A percentile compares a stretch with the other conserved stretches of the same genome.
phyloP scores from a whole-genome alignment of 2,888 invertebrate species.

The Dyspetes luteomarginatus region DNA sequence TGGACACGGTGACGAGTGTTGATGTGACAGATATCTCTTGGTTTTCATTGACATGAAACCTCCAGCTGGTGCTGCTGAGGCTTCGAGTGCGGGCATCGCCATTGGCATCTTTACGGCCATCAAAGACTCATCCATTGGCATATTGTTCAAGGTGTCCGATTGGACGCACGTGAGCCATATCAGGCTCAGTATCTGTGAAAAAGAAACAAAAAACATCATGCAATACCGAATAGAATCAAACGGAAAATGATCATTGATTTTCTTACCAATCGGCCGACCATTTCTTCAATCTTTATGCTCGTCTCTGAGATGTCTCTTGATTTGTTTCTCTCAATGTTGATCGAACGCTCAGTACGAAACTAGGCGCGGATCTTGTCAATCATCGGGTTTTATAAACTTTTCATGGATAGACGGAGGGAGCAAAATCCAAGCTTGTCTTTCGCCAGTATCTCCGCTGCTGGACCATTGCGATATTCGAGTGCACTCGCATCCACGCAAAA shows the following conservation, averaged over 20 bases:
- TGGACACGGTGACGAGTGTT: conserved; percentile 76
- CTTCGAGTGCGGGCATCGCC: neutral
- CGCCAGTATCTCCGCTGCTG: too few relatives aligned
- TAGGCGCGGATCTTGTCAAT: conserved; percentile 73
- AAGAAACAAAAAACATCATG: neutral
- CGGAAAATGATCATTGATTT: neutral
- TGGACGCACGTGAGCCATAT: conserved; percentile 77
- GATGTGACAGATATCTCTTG: conserved; percentile 74
- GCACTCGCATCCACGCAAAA: conserved; percentile 71
- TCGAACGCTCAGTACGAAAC: conserved; percentile 72
- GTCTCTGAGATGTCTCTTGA: neutral
- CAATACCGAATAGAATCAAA: too few relatives aligned
- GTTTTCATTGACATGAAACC: conserved; percentile 68
- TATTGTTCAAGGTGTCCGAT: conserved; percentile 68
- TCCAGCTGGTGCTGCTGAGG: conserved; percentile 29
- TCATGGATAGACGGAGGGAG: conserved; percentile 68
- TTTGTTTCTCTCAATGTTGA: conserved; percentile 36
- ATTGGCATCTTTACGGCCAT: conserved; percentile 13
- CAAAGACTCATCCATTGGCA: conserved; percentile 67
- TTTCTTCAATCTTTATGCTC: conserved; percentile 57
- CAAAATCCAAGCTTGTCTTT: conserved; percentile 49
- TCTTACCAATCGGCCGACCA: conserved; percentile 74
- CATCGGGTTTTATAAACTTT: conserved; percentile 81
- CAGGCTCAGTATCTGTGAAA: conserved; percentile 74
- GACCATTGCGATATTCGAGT: conserved; percentile 62